Evolutionary conservation across 2,113 vertebrate genomes (phyloP), one percentile per base, ranked within the genome.

Genomic region (Perca fluviatilis): DNA sequence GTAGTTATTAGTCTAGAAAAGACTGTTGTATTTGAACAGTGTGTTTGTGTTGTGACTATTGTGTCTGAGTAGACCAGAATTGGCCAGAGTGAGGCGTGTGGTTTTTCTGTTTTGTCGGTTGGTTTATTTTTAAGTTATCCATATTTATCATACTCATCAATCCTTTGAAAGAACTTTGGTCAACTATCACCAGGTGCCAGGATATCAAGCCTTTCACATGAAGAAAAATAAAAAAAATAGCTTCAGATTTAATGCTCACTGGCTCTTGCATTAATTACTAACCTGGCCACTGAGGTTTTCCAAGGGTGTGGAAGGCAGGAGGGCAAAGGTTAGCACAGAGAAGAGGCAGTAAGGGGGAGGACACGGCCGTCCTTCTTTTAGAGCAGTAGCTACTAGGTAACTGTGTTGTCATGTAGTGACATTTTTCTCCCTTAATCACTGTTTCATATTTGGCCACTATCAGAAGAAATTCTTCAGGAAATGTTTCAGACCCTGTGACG

Each of bases 271-370:
- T 88, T 83, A 89, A 92, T 89, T 86, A 76, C 80, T 92, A 88
- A 93, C 77, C 60, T 79, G 72, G 43, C 80, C 36, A 82, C 70
- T 47, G 77, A 82, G 57, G 84, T 93, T 93, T 91, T 82, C 85
- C 74, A 83, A 92, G 86, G 91, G 93, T 71, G 92, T 91, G 91
- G 87, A 89, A 82, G 65, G 75, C 68, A 67, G 79, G 62, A 85
- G 86, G 88, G 73, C 86, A 92, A 92, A 91, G 90, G 90, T 93
- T 80, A 70, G 65, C 58, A 36, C 83, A 86, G 60, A 83, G 40
- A 53, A 60, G 46, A 75, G 77, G 46, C 57, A 62, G 68, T 6
- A 65, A 58, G 25, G 30, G 64, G 56, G 33, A 72, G 68, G 43
- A 67, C 0, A 11, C 62, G 54, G 53, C 18, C 19, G 30, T 79